Evolutionary conservation across 1,140 invertebrate genomes (phyloP).

Genomic region (Magallana gigas): DNA sequence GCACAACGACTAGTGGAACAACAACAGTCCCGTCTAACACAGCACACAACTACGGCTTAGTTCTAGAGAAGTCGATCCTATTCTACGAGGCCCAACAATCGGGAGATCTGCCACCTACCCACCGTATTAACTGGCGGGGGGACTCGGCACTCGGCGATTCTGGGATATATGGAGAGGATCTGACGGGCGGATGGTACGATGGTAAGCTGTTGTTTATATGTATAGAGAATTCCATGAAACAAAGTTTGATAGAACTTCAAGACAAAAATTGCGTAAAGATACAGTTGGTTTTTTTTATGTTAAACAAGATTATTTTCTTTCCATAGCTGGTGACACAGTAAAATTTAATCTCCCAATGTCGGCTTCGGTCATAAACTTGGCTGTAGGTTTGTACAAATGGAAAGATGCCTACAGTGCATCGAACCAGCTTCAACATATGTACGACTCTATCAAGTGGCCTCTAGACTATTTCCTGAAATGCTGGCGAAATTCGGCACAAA

Average conservation of each 20-base stretch:
- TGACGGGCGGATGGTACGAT: constrained; percentile 79
- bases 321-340: constrained; percentile 80
- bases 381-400: constrained; percentile 82
- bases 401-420: constrained; percentile 79
- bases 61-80: constrained; percentile 75
- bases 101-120: constrained; percentile 70
- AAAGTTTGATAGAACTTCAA: no score
- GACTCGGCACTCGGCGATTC: constrained; percentile 75
- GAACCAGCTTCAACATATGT: constrained; percentile 78
- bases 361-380: constrained; percentile 81
- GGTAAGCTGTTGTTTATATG: constrained; percentile 53
- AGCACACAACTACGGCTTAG: constrained; percentile 63
- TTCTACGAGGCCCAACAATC: constrained; percentile 79
- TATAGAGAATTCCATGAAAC: no score
- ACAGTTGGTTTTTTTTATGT: no score
- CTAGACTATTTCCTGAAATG: constrained; percentile 84
- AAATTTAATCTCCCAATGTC: constrained; percentile 85
- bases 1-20: background rate
- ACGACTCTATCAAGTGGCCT: constrained; percentile 80
- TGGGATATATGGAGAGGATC: constrained; percentile 69
- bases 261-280: no score
- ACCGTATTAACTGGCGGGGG: constrained; percentile 74
- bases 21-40: background rate
- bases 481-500: constrained; percentile 30
- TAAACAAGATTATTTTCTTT: background rate